Conservation (phyloP, 2,797 vertebrate species). For the Staurois parvus region DNA sequence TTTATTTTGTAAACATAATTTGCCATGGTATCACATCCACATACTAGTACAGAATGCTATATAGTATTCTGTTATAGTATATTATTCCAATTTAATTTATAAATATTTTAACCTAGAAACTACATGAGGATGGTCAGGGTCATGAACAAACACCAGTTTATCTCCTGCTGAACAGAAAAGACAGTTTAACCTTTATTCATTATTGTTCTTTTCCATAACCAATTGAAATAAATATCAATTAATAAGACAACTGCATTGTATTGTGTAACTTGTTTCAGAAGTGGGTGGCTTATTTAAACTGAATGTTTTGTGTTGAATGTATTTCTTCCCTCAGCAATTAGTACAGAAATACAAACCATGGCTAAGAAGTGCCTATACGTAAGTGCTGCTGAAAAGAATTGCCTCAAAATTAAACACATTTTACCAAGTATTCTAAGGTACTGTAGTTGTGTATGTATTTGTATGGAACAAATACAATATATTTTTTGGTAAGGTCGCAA, state of each 20-base stretch:
- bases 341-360: background rate
- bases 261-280: background rate
- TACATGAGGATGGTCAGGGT: background rate
- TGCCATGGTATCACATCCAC: background rate
- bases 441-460: no score
- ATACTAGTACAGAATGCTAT: background rate
- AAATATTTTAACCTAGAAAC: slow-evolving; percentile 14
- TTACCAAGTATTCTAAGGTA: background rate
- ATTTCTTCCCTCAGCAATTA: background rate
- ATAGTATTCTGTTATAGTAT: background rate
- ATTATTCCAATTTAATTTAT: background rate
- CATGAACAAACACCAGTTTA: slow-evolving; percentile 14
- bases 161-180: slow-evolving; percentile 23
- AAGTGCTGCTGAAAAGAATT: background rate
- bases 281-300: background rate
- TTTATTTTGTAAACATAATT: slow-evolving; percentile 1
- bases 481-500: no score
- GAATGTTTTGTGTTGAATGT: background rate
- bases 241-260: slow-evolving; percentile 14
- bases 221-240: slow-evolving; percentile 34
- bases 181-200: slow-evolving; percentile 21
- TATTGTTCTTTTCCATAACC: slow-evolving; percentile 36
- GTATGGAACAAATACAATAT: no score
- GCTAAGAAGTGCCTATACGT: background rate
- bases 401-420: background rate